These are phyloP conservation scores for Drosophila dunni DNA, from an alignment of 1,140 invertebrate genomes.

Conservation along the genomic window DNA sequence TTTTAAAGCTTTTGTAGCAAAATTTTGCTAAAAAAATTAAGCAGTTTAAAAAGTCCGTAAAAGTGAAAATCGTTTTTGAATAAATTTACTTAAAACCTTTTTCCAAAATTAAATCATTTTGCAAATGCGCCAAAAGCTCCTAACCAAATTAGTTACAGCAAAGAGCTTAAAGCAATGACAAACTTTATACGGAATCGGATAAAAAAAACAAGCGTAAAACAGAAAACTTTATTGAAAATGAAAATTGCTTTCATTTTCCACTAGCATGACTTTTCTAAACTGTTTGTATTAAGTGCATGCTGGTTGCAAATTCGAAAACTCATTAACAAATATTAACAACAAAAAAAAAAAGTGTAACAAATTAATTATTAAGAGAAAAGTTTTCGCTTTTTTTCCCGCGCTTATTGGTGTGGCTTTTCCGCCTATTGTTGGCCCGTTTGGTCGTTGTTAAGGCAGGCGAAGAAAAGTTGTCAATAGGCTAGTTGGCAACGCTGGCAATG, in stretches of 20 bases:
- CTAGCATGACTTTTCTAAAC: conserved; percentile 39
- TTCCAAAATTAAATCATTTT: too few relatives aligned
- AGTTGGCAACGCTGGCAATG: background rate
- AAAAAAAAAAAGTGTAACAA: conserved; percentile 43
- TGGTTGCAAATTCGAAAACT: conserved; percentile 18
- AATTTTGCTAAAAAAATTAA: too few relatives aligned
- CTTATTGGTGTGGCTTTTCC: background rate
- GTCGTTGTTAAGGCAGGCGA: conserved; percentile 5
- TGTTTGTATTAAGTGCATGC: conserved; percentile 35
- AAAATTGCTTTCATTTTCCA: conserved; percentile 47
- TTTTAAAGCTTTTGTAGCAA: too few relatives aligned
- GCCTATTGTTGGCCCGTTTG: background rate
- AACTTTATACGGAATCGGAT: background rate
- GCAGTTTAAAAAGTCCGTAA: too few relatives aligned
- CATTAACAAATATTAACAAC: conserved; percentile 20
- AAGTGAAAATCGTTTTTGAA: too few relatives aligned
- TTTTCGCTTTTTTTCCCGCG: conserved; percentile 36
- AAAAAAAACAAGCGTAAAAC: background rate
- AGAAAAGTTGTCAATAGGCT: conserved; percentile 20
- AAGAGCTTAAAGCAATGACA: too few relatives aligned
- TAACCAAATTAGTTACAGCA: too few relatives aligned
- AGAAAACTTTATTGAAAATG: conserved; percentile 1
- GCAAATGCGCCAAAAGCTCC: too few relatives aligned
- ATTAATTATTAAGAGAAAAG: conserved; percentile 54
- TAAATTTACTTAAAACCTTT: too few relatives aligned